A percentile compares a stretch with the other conserved stretches of the same genome.
Conservation (phyloP, 2,888 invertebrate genomes). For the Archips crataeganus region DNA sequence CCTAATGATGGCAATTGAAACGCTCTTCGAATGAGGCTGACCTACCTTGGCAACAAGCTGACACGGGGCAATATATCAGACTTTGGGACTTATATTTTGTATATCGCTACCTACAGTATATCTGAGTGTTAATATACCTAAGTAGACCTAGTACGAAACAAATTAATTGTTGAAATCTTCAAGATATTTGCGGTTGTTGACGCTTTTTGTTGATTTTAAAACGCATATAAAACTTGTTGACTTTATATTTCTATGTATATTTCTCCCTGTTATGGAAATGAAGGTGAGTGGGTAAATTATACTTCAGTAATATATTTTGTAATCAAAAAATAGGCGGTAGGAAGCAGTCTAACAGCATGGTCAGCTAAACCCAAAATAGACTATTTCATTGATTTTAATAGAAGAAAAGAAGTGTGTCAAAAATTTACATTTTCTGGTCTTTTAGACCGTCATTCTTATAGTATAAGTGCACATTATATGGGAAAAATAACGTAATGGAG, state of each 20-base stretch:
- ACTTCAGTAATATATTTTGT: not conserved
- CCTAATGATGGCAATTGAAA: not conserved
- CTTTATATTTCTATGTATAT: slow-evolving; percentile 23
- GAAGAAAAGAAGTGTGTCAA: too few species aligned
- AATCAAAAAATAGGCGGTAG: not conserved
- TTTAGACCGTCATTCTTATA: too few species aligned
- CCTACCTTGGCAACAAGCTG: not conserved
- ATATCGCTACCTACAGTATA: slow-evolving; percentile 11
- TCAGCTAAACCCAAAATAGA: slow-evolving; percentile 77
- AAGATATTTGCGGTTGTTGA: slow-evolving; percentile 27
- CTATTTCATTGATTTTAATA: too few species aligned
- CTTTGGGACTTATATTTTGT: slow-evolving; percentile 25
- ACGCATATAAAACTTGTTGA: slow-evolving; percentile 19
- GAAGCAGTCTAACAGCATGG: slow-evolving; percentile 54
- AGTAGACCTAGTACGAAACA: slow-evolving; percentile 23
- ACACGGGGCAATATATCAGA: slow-evolving; percentile 23
- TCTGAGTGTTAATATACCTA: slow-evolving; percentile 1
- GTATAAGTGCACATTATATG: too few species aligned
- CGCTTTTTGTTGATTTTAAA: slow-evolving; percentile 38
- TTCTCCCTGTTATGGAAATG: slow-evolving; percentile 16
- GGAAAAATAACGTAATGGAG: too few species aligned
- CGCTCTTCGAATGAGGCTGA: not conserved
- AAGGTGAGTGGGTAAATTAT: slow-evolving; percentile 29
- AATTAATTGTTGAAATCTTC: slow-evolving; percentile 15
- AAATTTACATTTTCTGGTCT: too few species aligned